These are phyloP conservation scores for Arothron firmamentum DNA, from an alignment of 2,113 vertebrate genomes.

Conservation along the genomic window DNA sequence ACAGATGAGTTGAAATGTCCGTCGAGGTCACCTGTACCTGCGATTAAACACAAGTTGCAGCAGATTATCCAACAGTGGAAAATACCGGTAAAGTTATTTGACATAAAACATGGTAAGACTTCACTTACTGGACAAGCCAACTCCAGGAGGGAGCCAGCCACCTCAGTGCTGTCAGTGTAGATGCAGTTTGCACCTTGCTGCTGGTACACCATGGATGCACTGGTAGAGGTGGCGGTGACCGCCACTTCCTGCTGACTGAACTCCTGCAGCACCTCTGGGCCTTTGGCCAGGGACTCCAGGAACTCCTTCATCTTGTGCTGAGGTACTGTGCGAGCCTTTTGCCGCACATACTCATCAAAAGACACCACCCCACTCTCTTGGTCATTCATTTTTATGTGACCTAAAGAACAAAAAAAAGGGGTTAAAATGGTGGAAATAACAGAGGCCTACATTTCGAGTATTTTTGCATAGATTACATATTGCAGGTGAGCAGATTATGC, in stretches of 20 bases:
- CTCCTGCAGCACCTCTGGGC: conserved; percentile 94
- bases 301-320: conserved; percentile 99
- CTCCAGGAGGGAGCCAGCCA: conserved; percentile 97
- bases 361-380: conserved; percentile 97
- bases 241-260: conserved; percentile 86
- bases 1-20: conserved; percentile 89
- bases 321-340: conserved; percentile 93
- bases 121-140: conserved; percentile 91
- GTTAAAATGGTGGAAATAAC: too few relatives aligned
- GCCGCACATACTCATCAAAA: conserved; percentile 97
- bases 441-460: too few relatives aligned
- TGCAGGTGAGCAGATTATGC: too few relatives aligned
- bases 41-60: conserved; percentile 16
- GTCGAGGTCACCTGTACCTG: conserved; percentile 79
- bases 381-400: conserved; percentile 87
- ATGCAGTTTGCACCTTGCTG: conserved; percentile 92
- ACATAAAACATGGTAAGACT: neutral
- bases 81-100: neutral
- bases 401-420: conserved; percentile 10
- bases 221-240: conserved; percentile 58
- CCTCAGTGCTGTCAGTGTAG: conserved; percentile 98
- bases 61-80: neutral
- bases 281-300: conserved; percentile 93
- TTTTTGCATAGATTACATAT: too few relatives aligned
- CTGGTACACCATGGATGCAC: conserved; percentile 93